Conservation (phyloP, 2,113 vertebrate species). For the Bubo bubo region DNA sequence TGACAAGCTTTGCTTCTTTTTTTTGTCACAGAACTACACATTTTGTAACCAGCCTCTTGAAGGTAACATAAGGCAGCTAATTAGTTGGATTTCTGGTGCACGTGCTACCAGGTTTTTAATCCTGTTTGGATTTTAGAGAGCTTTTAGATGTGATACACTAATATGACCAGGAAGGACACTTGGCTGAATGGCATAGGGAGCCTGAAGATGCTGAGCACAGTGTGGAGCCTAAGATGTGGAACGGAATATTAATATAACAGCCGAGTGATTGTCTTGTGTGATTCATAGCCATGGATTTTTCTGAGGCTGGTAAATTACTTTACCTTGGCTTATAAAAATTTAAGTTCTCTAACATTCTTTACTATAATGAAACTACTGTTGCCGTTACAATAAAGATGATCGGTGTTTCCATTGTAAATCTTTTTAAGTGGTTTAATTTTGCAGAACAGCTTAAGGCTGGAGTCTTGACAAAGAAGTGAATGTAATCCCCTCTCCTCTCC, state of each 20-base stretch:
- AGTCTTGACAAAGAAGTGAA: background rate
- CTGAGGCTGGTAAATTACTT: conserved; percentile 51
- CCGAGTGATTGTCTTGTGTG: conserved; percentile 7
- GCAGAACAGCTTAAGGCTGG: conserved; percentile 35
- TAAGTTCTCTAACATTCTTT: conserved; percentile 47
- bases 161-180: background rate
- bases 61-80: conserved; percentile 66
- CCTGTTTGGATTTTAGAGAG: background rate
- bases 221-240: conserved; percentile 35
- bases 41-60: conserved; percentile 35
- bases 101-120: background rate
- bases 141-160: conserved; percentile 5
- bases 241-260: background rate
- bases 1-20: background rate
- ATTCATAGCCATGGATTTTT: conserved; percentile 29
- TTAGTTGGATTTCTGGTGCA: background rate
- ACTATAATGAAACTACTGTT: conserved; percentile 50
- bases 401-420: conserved; percentile 66
- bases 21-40: background rate
- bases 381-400: conserved; percentile 56
- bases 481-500: background rate
- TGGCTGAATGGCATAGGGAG: background rate
- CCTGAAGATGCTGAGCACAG: conserved; percentile 39
- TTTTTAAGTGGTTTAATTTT: conserved; percentile 35
- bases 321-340: conserved; percentile 39